Percentiles rank a stretch among this genome's conserved stretches.
These are phyloP conservation scores for Calonectris borealis DNA, from an alignment of 2,113 vertebrate species.

Conservation along the genomic window DNA sequence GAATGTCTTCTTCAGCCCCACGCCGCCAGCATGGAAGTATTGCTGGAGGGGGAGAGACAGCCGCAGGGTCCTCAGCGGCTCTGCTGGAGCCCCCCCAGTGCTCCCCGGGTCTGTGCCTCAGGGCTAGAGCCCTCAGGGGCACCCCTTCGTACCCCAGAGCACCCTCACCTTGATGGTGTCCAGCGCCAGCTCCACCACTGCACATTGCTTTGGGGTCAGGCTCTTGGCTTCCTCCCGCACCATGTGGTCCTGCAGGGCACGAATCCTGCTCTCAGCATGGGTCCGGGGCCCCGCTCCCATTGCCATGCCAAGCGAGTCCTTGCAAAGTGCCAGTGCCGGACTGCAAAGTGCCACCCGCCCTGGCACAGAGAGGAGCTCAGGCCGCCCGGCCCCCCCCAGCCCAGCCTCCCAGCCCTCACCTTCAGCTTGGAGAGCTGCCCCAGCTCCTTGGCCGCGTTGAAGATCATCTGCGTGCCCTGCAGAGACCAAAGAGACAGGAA, in stretches of 20 bases:
- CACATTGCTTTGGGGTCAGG: conserved; percentile 94
- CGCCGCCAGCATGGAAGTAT: conserved; percentile 98
- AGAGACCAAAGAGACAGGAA: not conserved
- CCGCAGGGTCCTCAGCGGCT: not conserved
- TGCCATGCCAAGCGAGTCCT: not conserved
- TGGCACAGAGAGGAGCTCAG: not conserved
- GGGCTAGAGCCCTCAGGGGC: not conserved
- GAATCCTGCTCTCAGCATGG: not conserved
- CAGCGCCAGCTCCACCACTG: conserved; percentile 93
- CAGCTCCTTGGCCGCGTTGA: conserved; percentile 96
- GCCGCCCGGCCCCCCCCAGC: rapidly evolving
- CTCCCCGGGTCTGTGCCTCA: rapidly evolving
- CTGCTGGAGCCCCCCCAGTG: not conserved
- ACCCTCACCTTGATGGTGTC: conserved; percentile 95
- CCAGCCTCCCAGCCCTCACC: conserved; percentile 67
- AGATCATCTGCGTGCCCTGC: conserved; percentile 98
- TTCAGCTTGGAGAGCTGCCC: conserved; percentile 97
- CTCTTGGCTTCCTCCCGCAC: conserved; percentile 97
- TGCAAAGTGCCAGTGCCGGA: not conserved
- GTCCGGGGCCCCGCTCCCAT: not conserved
- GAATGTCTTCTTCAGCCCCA: conserved; percentile 97
- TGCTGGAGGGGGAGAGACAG: conserved; percentile 73
- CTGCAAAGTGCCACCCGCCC: not conserved
- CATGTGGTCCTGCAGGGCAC: conserved; percentile 90
- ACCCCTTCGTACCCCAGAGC: rapidly evolving